Evolutionary conservation across 2,888 invertebrate species (phyloP).

Genomic region (Scotopteryx bipunctaria): DNA sequence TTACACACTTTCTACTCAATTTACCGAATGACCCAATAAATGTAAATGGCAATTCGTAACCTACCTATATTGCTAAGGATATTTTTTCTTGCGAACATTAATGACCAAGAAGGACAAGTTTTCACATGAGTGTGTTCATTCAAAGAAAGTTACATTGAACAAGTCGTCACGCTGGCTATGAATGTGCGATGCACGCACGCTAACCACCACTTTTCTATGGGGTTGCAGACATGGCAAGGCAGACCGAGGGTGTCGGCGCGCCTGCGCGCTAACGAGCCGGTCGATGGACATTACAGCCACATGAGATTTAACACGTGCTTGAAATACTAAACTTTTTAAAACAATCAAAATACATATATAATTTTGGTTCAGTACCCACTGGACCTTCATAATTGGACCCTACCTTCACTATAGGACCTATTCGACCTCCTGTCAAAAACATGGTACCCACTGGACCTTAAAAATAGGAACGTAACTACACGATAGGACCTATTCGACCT

Average conservation of each 20-base stretch:
- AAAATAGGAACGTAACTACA: too few relatives aligned
- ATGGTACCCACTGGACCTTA: too few relatives aligned
- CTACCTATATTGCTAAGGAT: too few relatives aligned
- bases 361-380: too few relatives aligned
- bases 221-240: slow-evolving; percentile 51
- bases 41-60: slow-evolving; percentile 11
- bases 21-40: slow-evolving; percentile 31
- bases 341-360: slow-evolving; percentile 2
- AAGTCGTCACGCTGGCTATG: slow-evolving; percentile 24
- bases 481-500: too few relatives aligned
- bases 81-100: too few relatives aligned
- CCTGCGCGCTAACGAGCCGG: slow-evolving; percentile 64
- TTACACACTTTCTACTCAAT: slow-evolving; percentile 36
- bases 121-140: slow-evolving; percentile 5
- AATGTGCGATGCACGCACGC: slow-evolving; percentile 48
- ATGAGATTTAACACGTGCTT: slow-evolving; percentile 73
- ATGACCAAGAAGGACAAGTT: too few relatives aligned
- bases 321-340: slow-evolving; percentile 17
- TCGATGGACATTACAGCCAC: slow-evolving; percentile 62
- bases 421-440: too few relatives aligned
- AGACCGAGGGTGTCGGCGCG: slow-evolving; percentile 60
- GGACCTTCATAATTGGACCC: too few relatives aligned
- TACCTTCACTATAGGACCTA: too few relatives aligned
- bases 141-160: slow-evolving; percentile 23
- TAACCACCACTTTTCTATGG: slow-evolving; percentile 31